phyloP scores from a whole-genome alignment of 2,113 vertebrate genomes.

The Gopherus evgoodei region DNA sequence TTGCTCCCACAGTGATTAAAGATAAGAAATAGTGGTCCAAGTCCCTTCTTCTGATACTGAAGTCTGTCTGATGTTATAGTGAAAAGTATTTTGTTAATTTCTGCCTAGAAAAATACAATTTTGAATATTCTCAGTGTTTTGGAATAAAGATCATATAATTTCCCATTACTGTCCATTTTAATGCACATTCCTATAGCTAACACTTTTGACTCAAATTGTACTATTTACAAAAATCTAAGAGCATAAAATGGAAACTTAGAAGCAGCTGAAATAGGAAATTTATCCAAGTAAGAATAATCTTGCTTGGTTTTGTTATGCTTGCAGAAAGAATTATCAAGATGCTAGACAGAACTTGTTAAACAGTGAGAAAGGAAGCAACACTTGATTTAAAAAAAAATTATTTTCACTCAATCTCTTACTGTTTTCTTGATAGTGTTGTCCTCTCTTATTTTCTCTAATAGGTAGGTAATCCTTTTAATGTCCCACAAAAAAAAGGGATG shows the following conservation, averaged over 20 bases:
- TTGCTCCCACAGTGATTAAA: neutral
- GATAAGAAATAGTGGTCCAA: neutral
- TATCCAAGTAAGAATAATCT: neutral
- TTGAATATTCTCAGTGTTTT: neutral
- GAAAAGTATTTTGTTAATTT: neutral
- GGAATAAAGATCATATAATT: neutral
- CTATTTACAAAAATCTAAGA: neutral
- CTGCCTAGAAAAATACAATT: neutral
- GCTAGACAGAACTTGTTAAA: neutral
- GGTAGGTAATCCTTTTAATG: neutral
- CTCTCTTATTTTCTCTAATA: neutral
- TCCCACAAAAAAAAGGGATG: neutral
- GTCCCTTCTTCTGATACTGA: neutral
- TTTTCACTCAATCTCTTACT: neutral
- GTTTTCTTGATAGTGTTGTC: neutral
- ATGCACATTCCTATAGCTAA: neutral
- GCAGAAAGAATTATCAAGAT: neutral
- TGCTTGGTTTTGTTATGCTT: neutral
- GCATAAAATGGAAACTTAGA: neutral
- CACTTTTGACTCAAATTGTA: conserved; percentile 14
- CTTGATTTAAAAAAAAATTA: neutral
- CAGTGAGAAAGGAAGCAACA: neutral
- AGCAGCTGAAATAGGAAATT: neutral
- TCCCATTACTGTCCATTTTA: neutral
- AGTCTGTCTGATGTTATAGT: neutral